Conservation (phyloP, 1,140 invertebrate genomes). For the Hycleus cichorii region DNA sequence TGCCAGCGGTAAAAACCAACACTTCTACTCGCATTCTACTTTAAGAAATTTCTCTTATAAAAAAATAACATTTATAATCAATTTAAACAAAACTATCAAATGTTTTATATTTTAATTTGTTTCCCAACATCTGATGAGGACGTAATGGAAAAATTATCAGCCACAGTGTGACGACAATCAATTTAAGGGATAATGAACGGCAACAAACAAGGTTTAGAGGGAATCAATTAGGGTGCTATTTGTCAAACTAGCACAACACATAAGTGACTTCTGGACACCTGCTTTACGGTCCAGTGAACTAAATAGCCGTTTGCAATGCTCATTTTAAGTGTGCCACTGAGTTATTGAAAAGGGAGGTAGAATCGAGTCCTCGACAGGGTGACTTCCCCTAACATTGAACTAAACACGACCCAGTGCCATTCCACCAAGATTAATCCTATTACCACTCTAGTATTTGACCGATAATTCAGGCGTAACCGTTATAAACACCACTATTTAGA, state of each 20-base stretch:
- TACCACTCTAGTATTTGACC: conserved; percentile 13
- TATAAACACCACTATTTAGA: conserved; percentile 17
- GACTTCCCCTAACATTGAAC: conserved; percentile 12
- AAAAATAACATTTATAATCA: neutral
- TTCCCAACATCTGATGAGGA: too few relatives aligned
- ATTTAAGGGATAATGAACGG: conserved; percentile 16
- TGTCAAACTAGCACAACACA: conserved; percentile 20
- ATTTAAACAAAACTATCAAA: neutral
- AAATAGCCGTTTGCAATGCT: conserved; percentile 28
- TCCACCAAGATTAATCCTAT: conserved; percentile 16
- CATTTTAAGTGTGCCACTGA: conserved; percentile 21
- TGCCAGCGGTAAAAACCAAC: too few relatives aligned
- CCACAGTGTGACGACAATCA: conserved; percentile 5
- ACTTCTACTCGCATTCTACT: neutral
- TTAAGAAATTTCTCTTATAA: neutral
- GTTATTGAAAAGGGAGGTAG: conserved; percentile 16
- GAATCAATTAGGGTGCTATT: conserved; percentile 24
- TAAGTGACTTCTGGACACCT: conserved; percentile 28
- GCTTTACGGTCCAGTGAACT: conserved; percentile 28
- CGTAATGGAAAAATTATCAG: too few relatives aligned
- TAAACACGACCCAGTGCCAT: conserved; percentile 6
- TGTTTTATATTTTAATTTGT: too few relatives aligned
- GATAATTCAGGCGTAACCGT: conserved; percentile 15
- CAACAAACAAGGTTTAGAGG: conserved; percentile 10
- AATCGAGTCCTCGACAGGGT: conserved; percentile 12